Base-by-base conservation (phyloP, 2,888 invertebrate genomes). In the Caenorhabditis sp. region DNA sequence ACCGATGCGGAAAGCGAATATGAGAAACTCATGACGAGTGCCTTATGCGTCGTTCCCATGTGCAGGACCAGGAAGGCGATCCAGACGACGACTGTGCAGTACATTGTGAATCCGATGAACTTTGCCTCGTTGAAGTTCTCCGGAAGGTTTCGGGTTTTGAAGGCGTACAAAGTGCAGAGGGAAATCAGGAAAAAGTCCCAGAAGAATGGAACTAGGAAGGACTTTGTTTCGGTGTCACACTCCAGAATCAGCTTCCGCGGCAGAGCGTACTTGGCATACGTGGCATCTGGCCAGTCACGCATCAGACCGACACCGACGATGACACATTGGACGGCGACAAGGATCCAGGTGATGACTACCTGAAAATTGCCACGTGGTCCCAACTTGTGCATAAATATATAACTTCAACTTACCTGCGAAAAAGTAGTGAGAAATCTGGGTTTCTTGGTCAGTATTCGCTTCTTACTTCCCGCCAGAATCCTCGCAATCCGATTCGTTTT, bases 401-500 rank as follows among this genome's bases (percentile, higher is more conserved):
- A n/a, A n/a, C n/a, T n/a, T n/a, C n/a, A n/a, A n/a, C n/a, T n/a
- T 64, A 82, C 90, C 93, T 97, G 97, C 0, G 97, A 96, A 90
- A 95, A 95, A 0, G 96, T 96, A 1, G 96, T 96, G 90, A 98
- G 97, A 92, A 97, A 96, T 61, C 96, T 95, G 0, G 97, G 97
- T 82, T 97, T 94, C 92, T 96, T 94, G 0, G 94, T 95, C 56
- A 95, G 96, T 6, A 98, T 97, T 24, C 97, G 96, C 90, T 96
- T 95, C 92, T 97, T 97, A 91, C 97, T 96, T n/a, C 97, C 97
- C 92, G 97, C 96, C 93, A 98, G 96, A 92, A 98, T 98, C 60
- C 98, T 94, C 0, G 97, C 95, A 84, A 99, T 99, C 67, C 98
- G 94, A 93, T 98, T 98, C 13, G 98, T 98, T 94, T 98, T 98